Conservation (phyloP, 2,888 invertebrate genomes). For the Cotesia congregata region DNA sequence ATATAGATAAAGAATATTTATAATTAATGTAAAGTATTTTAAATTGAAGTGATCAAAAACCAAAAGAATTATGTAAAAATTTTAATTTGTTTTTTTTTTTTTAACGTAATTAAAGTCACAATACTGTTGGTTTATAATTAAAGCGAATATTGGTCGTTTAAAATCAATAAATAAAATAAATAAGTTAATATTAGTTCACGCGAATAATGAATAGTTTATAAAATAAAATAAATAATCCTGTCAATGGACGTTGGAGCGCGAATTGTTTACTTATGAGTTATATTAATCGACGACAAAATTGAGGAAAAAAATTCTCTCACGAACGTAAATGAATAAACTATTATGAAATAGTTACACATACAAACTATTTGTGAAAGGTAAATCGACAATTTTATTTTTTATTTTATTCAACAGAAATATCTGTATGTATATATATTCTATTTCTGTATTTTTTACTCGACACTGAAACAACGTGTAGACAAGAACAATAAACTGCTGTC, state of each 20-base stretch:
- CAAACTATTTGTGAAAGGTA: neutral
- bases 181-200: no score
- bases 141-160: no score
- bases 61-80: no score
- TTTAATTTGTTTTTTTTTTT: no score
- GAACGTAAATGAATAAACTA: constrained; percentile 13
- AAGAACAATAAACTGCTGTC: constrained; percentile 51
- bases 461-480: constrained; percentile 41
- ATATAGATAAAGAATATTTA: no score
- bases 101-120: no score
- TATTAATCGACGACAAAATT: neutral
- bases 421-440: constrained; percentile 6
- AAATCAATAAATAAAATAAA: no score
- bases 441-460: constrained; percentile 7
- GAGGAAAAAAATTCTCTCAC: constrained; percentile 15
- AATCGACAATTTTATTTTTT: neutral
- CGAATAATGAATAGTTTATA: neutral
- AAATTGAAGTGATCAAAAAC: no score
- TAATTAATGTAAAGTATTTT: no score
- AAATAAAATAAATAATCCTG: neutral
- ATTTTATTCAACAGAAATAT: constrained; percentile 1
- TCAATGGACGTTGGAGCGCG: neutral
- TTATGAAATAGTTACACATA: constrained; percentile 6
- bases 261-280: neutral
- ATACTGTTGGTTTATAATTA: no score